A percentile compares a stretch with the other conserved stretches of the same genome.
Evolutionary conservation across 2,113 vertebrate species (phyloP).

Genomic region (Prietella phreatophila): DNA sequence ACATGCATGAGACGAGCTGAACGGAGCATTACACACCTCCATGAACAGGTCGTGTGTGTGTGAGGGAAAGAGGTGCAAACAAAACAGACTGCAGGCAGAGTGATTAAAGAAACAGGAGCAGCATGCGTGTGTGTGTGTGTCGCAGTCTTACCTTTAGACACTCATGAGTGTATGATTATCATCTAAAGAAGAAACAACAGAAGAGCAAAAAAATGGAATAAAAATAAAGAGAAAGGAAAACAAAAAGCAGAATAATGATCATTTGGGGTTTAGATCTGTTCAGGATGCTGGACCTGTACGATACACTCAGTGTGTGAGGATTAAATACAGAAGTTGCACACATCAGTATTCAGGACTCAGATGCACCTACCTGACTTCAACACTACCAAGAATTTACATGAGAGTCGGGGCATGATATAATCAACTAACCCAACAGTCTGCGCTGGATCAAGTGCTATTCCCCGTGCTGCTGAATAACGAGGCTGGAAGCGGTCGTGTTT

Average conservation of each 20-base stretch:
- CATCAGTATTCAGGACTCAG: background rate
- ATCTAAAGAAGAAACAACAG: slow-evolving; percentile 91
- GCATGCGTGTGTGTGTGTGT: slow-evolving; percentile 50
- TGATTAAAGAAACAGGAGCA: background rate
- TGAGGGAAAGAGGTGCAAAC: background rate
- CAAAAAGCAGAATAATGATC: slow-evolving; percentile 64
- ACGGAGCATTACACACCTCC: background rate
- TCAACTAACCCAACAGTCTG: background rate
- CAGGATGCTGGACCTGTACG: slow-evolving; percentile 28
- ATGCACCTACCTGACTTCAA: background rate
- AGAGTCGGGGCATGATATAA: background rate
- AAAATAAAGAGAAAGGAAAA: slow-evolving; percentile 71
- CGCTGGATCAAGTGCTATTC: background rate
- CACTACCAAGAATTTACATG: background rate
- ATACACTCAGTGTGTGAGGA: background rate
- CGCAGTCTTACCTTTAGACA: slow-evolving; percentile 95
- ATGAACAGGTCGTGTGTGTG: background rate
- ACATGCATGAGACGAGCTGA: background rate
- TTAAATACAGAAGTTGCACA: background rate
- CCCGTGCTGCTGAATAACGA: too few species aligned
- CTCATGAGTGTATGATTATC: slow-evolving; percentile 98
- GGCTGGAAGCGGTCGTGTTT: too few species aligned
- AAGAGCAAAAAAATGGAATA: slow-evolving; percentile 60
- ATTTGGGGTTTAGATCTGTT: slow-evolving; percentile 30
- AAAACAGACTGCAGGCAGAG: background rate